Conservation (phyloP, 1,140 invertebrate genomes). For the Delia radicum region DNA sequence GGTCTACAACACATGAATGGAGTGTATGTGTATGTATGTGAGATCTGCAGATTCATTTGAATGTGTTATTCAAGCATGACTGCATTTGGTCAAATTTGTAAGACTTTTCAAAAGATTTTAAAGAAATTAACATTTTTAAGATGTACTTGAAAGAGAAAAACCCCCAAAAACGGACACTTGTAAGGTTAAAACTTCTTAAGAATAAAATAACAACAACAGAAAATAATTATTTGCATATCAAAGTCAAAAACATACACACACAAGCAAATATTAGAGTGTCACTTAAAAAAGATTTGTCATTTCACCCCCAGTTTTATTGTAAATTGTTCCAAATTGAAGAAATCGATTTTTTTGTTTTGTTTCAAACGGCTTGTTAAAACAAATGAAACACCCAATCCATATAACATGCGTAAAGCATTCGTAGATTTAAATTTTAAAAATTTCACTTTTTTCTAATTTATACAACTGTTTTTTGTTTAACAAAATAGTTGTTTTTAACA, state of each 20-base stretch:
- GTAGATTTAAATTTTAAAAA: too few species aligned
- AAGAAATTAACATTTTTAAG: slow-evolving; percentile 22
- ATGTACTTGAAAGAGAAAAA: not conserved
- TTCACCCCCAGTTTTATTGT: too few species aligned
- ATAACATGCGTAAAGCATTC: too few species aligned
- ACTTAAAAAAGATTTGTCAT: too few species aligned
- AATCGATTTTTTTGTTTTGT: not conserved
- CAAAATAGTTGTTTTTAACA: too few species aligned
- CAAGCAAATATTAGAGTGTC: too few species aligned
- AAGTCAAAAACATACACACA: not conserved
- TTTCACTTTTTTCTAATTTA: too few species aligned
- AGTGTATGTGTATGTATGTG: not conserved
- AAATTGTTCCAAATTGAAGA: not conserved
- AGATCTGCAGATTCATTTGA: slow-evolving; percentile 2
- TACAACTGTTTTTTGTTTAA: too few species aligned
- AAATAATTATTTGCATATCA: slow-evolving; percentile 14
- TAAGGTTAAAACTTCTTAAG: not conserved
- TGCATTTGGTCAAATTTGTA: slow-evolving; percentile 15
- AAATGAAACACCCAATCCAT: too few species aligned
- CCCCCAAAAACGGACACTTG: not conserved
- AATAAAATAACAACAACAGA: not conserved
- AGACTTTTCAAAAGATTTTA: slow-evolving; percentile 9
- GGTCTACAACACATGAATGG: not conserved
- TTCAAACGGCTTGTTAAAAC: too few species aligned
- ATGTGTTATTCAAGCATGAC: slow-evolving; percentile 13